phyloP scores from a whole-genome alignment of 2,113 vertebrate genomes.

The Fulmarus glacialis region DNA sequence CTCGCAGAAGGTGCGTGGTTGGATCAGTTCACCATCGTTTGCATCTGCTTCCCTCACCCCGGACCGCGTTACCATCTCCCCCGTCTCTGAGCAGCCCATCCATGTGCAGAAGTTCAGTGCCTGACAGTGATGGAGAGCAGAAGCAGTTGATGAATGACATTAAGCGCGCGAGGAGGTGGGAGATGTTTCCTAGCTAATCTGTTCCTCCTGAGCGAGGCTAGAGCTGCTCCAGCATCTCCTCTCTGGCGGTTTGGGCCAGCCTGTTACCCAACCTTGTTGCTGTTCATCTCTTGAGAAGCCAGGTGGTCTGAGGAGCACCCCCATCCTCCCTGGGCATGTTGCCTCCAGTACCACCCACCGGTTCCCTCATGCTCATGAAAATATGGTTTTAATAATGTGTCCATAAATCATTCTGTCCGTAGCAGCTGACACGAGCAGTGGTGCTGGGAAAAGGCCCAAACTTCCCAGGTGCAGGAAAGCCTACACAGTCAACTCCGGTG shows the following conservation, averaged over 20 bases:
- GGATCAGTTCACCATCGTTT: background rate
- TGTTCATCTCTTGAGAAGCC: background rate
- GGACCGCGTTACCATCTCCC: fast-evolving
- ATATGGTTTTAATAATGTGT: background rate
- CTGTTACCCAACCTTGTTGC: background rate
- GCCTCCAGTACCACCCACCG: background rate
- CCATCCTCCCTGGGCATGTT: background rate
- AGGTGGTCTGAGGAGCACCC: background rate
- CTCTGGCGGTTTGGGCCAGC: background rate
- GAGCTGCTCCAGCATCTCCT: background rate
- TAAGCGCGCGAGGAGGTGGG: background rate
- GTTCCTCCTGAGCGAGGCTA: background rate
- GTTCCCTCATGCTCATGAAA: background rate
- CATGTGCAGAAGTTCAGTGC: background rate
- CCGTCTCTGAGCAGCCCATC: background rate
- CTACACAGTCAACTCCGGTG: background rate
- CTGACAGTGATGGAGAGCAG: background rate
- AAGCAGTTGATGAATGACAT: background rate
- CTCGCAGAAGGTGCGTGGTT: background rate
- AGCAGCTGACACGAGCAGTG: background rate
- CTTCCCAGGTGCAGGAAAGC: background rate
- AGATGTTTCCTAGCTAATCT: background rate
- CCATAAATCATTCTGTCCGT: background rate
- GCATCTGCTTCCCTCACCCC: background rate
- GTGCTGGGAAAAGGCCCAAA: background rate